Percentiles rank a stretch among this genome's conserved stretches.
Conservation (phyloP, 2,113 vertebrate genomes). For the Lamprotornis superbus region DNA sequence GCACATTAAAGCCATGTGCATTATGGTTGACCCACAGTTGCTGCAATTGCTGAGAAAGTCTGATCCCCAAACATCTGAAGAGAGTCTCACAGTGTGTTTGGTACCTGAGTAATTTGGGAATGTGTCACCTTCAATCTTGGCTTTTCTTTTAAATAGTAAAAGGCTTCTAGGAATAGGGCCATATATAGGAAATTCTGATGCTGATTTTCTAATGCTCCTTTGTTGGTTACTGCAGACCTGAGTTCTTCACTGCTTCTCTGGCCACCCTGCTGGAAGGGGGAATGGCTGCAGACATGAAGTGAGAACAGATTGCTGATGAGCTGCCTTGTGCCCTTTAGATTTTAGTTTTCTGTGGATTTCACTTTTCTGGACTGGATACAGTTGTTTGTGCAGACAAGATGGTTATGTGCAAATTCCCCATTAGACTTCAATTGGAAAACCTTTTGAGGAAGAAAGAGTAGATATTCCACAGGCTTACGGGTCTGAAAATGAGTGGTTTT, state of each 20-base stretch:
- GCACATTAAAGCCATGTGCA: neutral
- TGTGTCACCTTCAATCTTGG: neutral
- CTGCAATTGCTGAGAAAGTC: neutral
- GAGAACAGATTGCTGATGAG: slow-evolving; percentile 15
- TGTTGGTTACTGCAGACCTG: neutral
- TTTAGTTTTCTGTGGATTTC: slow-evolving; percentile 11
- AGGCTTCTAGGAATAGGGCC: neutral
- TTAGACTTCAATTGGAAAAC: neutral
- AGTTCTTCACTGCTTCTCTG: neutral
- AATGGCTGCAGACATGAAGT: neutral
- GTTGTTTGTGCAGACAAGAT: neutral
- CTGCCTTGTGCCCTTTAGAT: neutral
- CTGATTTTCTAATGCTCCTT: neutral
- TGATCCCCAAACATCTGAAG: neutral
- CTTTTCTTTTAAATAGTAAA: neutral
- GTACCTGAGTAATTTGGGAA: neutral
- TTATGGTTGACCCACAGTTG: neutral
- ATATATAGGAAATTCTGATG: neutral
- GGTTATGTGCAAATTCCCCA: neutral
- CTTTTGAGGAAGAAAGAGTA: neutral
- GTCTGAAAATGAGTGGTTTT: neutral
- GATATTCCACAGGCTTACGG: neutral
- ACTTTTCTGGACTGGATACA: neutral
- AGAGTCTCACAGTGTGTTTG: neutral
- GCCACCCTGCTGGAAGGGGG: neutral